Percentiles rank a stretch among this genome's conserved stretches.
phyloP scores from a whole-genome alignment of 1,140 invertebrate species.

The Elymnias hypermnestra region DNA sequence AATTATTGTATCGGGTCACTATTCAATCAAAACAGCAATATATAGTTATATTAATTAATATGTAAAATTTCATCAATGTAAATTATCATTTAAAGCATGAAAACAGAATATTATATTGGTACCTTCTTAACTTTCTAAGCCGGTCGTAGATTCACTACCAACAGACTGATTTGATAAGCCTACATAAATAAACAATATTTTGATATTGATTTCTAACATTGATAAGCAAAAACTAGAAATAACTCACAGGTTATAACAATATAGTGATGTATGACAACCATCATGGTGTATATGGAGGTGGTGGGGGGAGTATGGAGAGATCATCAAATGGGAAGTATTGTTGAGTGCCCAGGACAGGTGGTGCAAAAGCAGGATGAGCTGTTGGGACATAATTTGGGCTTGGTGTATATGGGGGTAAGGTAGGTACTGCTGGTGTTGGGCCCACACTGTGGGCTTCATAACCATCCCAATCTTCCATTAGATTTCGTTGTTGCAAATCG shows the following conservation, averaged over 20 bases:
- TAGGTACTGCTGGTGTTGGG: conserved; percentile 54
- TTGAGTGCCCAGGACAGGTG: conserved; percentile 58
- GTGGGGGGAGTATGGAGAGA: conserved; percentile 68
- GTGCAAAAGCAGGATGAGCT: conserved; percentile 46
- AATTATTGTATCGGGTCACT: too few relatives aligned
- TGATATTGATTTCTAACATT: neutral
- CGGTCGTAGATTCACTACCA: too few relatives aligned
- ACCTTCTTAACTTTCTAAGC: too few relatives aligned
- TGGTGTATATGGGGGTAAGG: conserved; percentile 60
- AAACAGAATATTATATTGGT: too few relatives aligned
- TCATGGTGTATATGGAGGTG: conserved; percentile 75
- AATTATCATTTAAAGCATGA: too few relatives aligned
- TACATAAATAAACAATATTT: too few relatives aligned
- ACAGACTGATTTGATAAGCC: too few relatives aligned
- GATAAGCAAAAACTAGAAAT: neutral
- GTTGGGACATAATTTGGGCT: conserved; percentile 52
- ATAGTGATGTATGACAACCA: neutral
- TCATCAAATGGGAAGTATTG: conserved; percentile 71
- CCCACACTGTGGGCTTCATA: conserved; percentile 63
- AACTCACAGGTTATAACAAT: neutral
- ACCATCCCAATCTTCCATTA: conserved; percentile 69
- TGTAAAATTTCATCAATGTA: too few relatives aligned
- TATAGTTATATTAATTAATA: too few relatives aligned
- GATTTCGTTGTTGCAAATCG: conserved; percentile 56
- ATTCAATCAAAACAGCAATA: too few relatives aligned